Evolutionary conservation across 2,888 invertebrate species (phyloP).

Genomic region (Amphipyra berbera): DNA sequence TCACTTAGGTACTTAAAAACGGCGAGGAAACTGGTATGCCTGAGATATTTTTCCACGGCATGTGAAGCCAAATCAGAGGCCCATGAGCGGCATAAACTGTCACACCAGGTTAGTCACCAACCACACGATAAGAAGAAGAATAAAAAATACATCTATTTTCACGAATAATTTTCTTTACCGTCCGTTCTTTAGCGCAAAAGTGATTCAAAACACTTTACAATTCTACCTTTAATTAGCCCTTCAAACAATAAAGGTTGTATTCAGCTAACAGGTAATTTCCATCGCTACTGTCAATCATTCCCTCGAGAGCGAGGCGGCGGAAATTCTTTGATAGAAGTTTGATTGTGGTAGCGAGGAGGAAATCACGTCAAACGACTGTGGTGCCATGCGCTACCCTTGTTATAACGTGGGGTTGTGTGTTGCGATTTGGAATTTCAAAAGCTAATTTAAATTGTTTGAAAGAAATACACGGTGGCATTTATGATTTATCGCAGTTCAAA

Average conservation of each 20-base stretch:
- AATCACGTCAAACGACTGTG: slow-evolving; percentile 55
- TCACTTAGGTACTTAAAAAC: too few relatives aligned
- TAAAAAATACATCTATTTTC: too few relatives aligned
- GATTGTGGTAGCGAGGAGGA: slow-evolving; percentile 71
- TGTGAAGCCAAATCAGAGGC: too few relatives aligned
- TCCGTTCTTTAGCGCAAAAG: too few relatives aligned
- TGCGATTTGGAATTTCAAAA: slow-evolving; percentile 23
- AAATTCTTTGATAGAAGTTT: slow-evolving; percentile 71
- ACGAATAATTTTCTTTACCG: too few relatives aligned
- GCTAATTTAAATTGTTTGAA: slow-evolving; percentile 2
- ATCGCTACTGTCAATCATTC: slow-evolving; percentile 63
- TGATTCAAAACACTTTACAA: neutral
- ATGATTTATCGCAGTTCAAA: neutral
- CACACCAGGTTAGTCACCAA: too few relatives aligned
- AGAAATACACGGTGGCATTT: neutral
- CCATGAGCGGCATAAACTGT: too few relatives aligned
- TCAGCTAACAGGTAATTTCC: slow-evolving; percentile 61
- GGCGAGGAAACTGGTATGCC: too few relatives aligned
- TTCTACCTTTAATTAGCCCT: slow-evolving; percentile 33
- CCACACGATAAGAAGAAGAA: too few relatives aligned
- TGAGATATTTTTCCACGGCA: too few relatives aligned
- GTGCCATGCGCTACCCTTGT: slow-evolving; percentile 16
- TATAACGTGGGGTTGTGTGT: slow-evolving; percentile 2
- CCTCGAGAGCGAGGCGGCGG: slow-evolving; percentile 52
- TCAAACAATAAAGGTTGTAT: slow-evolving; percentile 53